Percentiles rank a stretch among this genome's conserved stretches.
phyloP scores from a whole-genome alignment of 2,888 invertebrate species.

The Xanthia icteritia region DNA sequence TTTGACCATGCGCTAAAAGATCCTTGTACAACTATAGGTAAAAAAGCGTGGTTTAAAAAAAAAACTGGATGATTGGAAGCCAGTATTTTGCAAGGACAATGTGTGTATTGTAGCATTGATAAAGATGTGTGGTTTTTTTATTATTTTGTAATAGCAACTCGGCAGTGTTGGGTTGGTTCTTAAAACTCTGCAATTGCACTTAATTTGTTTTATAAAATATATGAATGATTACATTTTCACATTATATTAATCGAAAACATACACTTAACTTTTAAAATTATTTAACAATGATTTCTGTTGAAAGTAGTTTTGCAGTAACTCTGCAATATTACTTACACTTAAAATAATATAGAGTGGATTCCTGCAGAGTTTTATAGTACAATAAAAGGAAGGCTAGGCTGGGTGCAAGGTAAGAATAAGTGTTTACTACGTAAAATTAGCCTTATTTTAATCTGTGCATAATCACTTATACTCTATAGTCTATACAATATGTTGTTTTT shows the following conservation, averaged over 20 bases:
- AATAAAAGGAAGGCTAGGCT: slow-evolving; percentile 5
- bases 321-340: slow-evolving; percentile 6
- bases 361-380: slow-evolving; percentile 44
- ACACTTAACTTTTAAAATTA: too few species aligned
- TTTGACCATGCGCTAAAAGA: neutral
- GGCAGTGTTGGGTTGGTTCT: slow-evolving; percentile 1
- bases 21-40: neutral
- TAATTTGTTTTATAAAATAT: neutral
- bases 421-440: slow-evolving; percentile 38
- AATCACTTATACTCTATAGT: slow-evolving; percentile 10
- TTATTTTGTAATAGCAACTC: slow-evolving; percentile 34
- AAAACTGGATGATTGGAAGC: neutral
- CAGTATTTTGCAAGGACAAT: slow-evolving; percentile 21
- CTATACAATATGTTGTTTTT: slow-evolving; percentile 8
- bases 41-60: neutral
- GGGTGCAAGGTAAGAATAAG: slow-evolving; percentile 10
- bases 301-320: neutral
- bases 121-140: slow-evolving; percentile 17
- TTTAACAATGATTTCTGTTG: neutral
- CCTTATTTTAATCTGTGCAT: slow-evolving; percentile 49
- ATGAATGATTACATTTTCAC: too few species aligned
- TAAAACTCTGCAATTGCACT: slow-evolving; percentile 36
- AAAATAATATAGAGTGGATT: slow-evolving; percentile 3
- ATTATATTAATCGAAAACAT: neutral
- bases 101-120: slow-evolving; percentile 42